Base-by-base conservation (phyloP, 2,113 vertebrate genomes). In the Stegostoma tigrinum region DNA sequence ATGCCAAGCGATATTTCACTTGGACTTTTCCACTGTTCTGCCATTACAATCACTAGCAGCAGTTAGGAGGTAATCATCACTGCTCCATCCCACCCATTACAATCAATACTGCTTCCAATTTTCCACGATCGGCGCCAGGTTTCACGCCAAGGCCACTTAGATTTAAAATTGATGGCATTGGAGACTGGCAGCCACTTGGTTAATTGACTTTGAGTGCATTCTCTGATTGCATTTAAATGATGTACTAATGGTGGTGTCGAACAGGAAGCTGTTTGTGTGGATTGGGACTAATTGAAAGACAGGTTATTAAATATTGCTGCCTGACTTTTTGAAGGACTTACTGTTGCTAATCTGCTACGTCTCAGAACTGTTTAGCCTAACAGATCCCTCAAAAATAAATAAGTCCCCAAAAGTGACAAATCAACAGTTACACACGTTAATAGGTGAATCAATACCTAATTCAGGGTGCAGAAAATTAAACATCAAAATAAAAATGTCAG, bases 41-140 rank as follows among this genome's bases (percentile, higher is more conserved):
- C 21, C 17, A 42, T 66, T 67, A 64, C 80, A 83, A 5, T 42
- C 17, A 64, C 8, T 7, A 23, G n/a, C 34, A n/a, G 66, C 61
- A 93, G 61, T 93, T 10, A 93, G 34, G 38, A 93, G 19, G 61
- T 93, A 93, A 93, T 66, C 38, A 93, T 67, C 61, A 66, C 38
- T 19, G 6, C 34, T n/a, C 89, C 30, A 12, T 61, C 89, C 34
- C 61, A 66, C n/a, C 5, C 89, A 93, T 66, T 93, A 93, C 8
- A 66, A 93, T 66, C 89, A 93, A 93, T 23, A 21, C 19, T 24
- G 89, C n/a, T 93, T 93, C 61, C 64, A 19, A 93, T 66, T 93
- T 93, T 38, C 87, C 87, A 90, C 19, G 55, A 64, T 90, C n/a
- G 15, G 87, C n/a, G 34, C 21, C 19, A 38, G 89, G 67, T 66